phyloP scores from a whole-genome alignment of 2,797 vertebrate species.

The Neostethus bicornis region DNA sequence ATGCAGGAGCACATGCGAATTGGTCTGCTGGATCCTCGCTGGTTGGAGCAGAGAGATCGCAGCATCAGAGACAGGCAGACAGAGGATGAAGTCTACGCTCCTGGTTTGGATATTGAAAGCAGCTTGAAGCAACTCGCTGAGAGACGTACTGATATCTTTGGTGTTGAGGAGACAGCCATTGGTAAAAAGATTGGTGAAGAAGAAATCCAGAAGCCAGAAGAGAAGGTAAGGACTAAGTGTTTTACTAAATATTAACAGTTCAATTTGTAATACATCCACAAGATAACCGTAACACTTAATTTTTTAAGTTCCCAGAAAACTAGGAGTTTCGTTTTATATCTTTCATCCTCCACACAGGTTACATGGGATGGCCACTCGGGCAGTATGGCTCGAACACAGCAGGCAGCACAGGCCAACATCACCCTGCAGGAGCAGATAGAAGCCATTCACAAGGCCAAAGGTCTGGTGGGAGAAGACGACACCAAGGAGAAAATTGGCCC shows the following conservation, averaged over 20 bases:
- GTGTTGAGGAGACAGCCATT: slow-evolving; percentile 97
- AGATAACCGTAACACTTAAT: neutral
- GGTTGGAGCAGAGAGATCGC: slow-evolving; percentile 96
- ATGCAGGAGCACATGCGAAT: slow-evolving; percentile 99
- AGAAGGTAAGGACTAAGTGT: slow-evolving; percentile 83
- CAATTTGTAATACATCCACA: neutral
- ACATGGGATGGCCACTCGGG: slow-evolving; percentile 99
- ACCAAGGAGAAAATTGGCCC: slow-evolving; percentile 97
- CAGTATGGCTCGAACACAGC: slow-evolving; percentile 98
- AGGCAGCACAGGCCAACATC: slow-evolving; percentile 98
- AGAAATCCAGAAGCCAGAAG: slow-evolving; percentile 98
- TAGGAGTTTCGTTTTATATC: slow-evolving; percentile 1
- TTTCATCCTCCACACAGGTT: slow-evolving; percentile 76
- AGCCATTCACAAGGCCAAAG: slow-evolving; percentile 99
- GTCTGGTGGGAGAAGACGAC: slow-evolving; percentile 96
- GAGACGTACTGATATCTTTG: slow-evolving; percentile 98
- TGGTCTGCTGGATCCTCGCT: slow-evolving; percentile 95
- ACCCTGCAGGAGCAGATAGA: slow-evolving; percentile 99
- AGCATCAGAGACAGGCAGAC: slow-evolving; percentile 95
- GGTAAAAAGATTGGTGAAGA: slow-evolving; percentile 99
- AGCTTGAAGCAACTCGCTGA: slow-evolving; percentile 98
- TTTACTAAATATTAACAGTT: neutral
- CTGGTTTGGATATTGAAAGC: slow-evolving; percentile 98
- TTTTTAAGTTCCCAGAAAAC: neutral
- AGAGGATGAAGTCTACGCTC: slow-evolving; percentile 97